Evolutionary conservation across 1,140 invertebrate genomes (phyloP), one percentile per base, ranked within the genome.

Genomic region (Asobara japonica): DNA sequence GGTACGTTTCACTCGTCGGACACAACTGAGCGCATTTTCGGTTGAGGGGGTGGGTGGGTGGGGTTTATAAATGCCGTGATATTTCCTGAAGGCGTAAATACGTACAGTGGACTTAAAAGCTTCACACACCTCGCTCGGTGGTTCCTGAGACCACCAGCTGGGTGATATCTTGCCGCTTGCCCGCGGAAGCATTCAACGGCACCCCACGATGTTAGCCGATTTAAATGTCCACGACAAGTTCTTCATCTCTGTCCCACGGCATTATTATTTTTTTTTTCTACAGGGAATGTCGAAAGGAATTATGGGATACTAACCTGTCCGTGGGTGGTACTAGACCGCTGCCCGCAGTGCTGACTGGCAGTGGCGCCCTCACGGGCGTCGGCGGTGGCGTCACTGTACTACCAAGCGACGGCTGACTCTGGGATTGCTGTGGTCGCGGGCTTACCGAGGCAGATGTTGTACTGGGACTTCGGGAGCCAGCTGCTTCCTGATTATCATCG

Each of bases 1-100:
- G 84, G 82, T 70, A 76, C 65, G 38, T 71, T 73, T 75, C 72
- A 61, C 72, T 74, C 61, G 61, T 18, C 18, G 36, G 36, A 67
- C 30, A 51, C 22, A 62, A 22, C 18, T n/a, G 22, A 56, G 30
- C 61, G 48, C 6, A 3, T 48, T 64, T 20, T 41, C 51, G 48
- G 10, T 30, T 66, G 36, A 6, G 8, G 25, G 61, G 25, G 67
- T 45, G 68, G 74, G 48, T 74, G 25, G 61, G 25, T 65, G 33
- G 68, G 74, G 48, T 74, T 73, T 73, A 73, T 74, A 73, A 78
- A 68, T 36, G 65, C 67, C 29, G 72, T 76, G 84, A 84, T 85
- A 83, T 85, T 84, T 86, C 83, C 83, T 83, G 79, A 82, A 81
- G 83, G 78, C 83, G 83, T 85, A 86, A 85, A 85, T 84, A 84